Base-by-base conservation (phyloP, 2,797 vertebrate species). In the Numenius phaeopus region DNA sequence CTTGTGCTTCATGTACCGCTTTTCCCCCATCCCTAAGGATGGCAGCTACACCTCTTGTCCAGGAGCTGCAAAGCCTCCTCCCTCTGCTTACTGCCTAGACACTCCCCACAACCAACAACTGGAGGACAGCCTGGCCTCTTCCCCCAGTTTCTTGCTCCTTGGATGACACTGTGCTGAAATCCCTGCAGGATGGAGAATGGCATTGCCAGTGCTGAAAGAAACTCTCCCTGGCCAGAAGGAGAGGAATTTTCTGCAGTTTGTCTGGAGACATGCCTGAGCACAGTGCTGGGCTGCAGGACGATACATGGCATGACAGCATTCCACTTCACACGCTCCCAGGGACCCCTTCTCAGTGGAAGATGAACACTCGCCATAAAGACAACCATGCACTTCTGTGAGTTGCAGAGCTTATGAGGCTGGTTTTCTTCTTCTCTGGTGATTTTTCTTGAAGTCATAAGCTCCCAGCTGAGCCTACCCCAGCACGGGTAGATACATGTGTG, bases 351-450 rank as follows among this genome's bases (percentile, higher is more conserved):
- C 57, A 47, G 24, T 47, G 34, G 40, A 26, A 75, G 34, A 15
- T 26, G 30, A 37, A 30, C 27, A 5, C 14, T 39, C 2, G 1
- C 24, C 4, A 3, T 32, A 44, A 55, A 55, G 23, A 46, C 23
- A 64, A 5, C 10, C 3, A 6, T 0, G 0, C 7, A 4, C 9
- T 65, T 37, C 54, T 62, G 20, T 0, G 0, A 62, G 27, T 23
- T 1, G 3, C 29, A 75, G 67, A 54, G 22, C 7, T 65, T 65
- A 66, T 1, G 1, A 65, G 18, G 6, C 4, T 0, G 0, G 5
- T 24, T 55, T 34, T 55, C 21, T 61, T 65, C 24, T 37, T 19
- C 27, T 73, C 23, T 64, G 20, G 4, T 67, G 26, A 14, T 54
- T 72, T 72, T 65, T 55, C 47, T 47, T 90, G 42, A 57, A 52